Evolutionary conservation across 2,113 vertebrate genomes (phyloP), one percentile per base, ranked within the genome.

Genomic region (Ceuthmochares aereus): DNA sequence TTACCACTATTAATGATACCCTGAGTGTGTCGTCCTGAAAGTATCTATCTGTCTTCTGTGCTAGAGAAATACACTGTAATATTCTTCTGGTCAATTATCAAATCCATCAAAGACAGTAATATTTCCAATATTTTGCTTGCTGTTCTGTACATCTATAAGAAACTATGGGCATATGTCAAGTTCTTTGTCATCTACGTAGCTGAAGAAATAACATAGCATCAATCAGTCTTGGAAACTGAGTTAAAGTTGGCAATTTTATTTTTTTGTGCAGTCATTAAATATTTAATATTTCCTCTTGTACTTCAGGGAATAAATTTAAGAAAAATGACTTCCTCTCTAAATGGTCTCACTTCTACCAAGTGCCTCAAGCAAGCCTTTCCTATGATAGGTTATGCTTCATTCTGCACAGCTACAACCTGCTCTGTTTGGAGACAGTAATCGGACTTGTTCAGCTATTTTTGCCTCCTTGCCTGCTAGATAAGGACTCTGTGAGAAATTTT

Each of bases 181-280:
- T 69, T 82, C n/a, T 87, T 93, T 58, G 58, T 83, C 43, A 74
- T 69, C 76, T 84, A 0, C 67, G 45, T n/a, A 83, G 21, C 51
- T 2, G 1, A 36, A 63, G 84, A 94, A 95, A 95, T 93, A 92
- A 80, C 40, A 72, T 19, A 72, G 18, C 37, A 92, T 88, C 87
- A 76, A 63, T 94, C 84, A 86, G 43, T 67, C 47, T 70, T 90
- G 37, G 68, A 85, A 95, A 90, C 67, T 59, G 75, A 93, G 79
- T 88, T 90, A 43, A 90, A 92, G 51, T 64, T 56, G 42, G 55
- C 36, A 78, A 86, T 90, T 84, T 95, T 90, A 55, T 90, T 95
- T 96, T 93, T 93, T 37, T 77, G 25, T 0, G 0, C 4, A 4
- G 23, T 84, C 32, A 73, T 93, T 91, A 90, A 77, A 66, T 81